Evolutionary conservation across 1,140 invertebrate genomes (phyloP).

Genomic region (Papilio polytes): DNA sequence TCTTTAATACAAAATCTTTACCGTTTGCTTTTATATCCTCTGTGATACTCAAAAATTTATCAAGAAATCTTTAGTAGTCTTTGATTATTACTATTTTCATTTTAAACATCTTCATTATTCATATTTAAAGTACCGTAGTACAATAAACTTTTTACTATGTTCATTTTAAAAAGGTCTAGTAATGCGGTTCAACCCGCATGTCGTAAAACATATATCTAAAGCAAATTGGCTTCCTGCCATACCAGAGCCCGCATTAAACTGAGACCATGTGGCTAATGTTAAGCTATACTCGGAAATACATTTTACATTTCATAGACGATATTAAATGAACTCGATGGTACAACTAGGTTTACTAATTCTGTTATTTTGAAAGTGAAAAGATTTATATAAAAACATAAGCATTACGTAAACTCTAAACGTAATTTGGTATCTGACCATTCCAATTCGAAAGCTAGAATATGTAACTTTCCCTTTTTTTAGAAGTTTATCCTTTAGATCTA

Average conservation of each 20-base stretch:
- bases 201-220: constrained; percentile 23
- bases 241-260: constrained; percentile 29
- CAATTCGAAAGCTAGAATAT: too few species aligned
- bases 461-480: too few species aligned
- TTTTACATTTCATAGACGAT: not conserved
- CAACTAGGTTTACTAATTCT: not conserved
- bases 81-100: not conserved
- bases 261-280: constrained; percentile 21
- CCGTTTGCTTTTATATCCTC: not conserved
- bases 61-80: not conserved
- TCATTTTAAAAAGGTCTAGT: constrained; percentile 22
- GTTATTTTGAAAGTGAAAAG: not conserved
- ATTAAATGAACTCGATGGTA: not conserved
- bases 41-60: not conserved
- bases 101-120: not conserved
- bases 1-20: not conserved
- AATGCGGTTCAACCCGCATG: constrained; percentile 32
- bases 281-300: constrained; percentile 15
- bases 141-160: constrained; percentile 29
- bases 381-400: too few species aligned
- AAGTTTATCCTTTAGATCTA: too few species aligned
- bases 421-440: too few species aligned
- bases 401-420: too few species aligned
- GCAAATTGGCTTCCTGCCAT: constrained; percentile 35
- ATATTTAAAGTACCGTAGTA: not conserved